These are phyloP conservation scores for Scopus umbretta DNA, from an alignment of 2,113 vertebrate species.

Conservation along the genomic window DNA sequence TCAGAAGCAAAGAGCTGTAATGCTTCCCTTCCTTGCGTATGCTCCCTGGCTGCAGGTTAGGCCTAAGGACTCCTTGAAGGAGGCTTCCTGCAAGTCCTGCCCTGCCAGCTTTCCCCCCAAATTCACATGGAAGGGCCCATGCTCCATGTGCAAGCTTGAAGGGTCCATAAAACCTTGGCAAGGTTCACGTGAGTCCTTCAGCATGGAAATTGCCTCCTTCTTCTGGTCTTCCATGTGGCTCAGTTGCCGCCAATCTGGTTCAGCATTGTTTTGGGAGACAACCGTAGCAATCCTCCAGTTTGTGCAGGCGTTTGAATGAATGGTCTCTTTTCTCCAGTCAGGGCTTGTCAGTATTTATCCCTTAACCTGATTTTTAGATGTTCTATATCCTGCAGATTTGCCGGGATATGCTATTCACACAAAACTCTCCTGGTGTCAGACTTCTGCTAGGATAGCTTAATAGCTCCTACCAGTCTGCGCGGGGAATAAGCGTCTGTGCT, in stretches of 20 bases:
- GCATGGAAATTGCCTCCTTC: background rate
- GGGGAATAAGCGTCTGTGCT: background rate
- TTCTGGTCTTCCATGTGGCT: background rate
- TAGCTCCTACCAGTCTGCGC: background rate
- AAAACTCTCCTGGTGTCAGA: slow-evolving; percentile 45
- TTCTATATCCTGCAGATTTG: slow-evolving; percentile 45
- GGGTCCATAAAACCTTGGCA: background rate
- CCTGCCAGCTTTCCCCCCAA: background rate
- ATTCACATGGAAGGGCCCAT: background rate
- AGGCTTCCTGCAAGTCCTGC: background rate
- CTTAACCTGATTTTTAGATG: slow-evolving; percentile 37
- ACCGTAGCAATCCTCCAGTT: background rate
- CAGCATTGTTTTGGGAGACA: background rate
- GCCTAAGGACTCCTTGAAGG: background rate
- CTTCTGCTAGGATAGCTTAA: slow-evolving; percentile 26
- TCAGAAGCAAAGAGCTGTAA: slow-evolving; percentile 3
- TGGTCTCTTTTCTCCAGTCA: background rate
- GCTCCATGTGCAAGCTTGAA: rapidly evolving
- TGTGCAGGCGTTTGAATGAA: background rate
- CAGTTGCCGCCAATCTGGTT: rapidly evolving
- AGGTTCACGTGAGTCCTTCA: background rate
- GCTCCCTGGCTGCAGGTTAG: background rate
- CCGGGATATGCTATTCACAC: slow-evolving; percentile 29
- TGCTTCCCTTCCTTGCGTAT: background rate
- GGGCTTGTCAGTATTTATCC: slow-evolving; percentile 18